Percentiles rank a stretch among this genome's conserved stretches.
Conservation (phyloP, 2,113 vertebrate species). For the Hypomesus transpacificus region DNA sequence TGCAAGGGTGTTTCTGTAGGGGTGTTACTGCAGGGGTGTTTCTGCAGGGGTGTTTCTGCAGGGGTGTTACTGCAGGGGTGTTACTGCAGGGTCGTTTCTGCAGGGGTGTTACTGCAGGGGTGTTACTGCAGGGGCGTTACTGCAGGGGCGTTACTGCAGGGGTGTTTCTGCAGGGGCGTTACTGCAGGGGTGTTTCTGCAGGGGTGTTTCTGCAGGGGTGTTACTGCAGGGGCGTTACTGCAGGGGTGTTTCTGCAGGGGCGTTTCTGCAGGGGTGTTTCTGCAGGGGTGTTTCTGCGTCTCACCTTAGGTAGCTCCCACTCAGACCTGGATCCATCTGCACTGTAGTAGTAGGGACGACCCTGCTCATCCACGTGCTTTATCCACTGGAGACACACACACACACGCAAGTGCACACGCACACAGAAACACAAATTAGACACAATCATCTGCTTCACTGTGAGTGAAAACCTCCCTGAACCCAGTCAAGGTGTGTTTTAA, state of each 20-base stretch:
- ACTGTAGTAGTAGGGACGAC: slow-evolving; percentile 90
- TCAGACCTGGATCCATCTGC: slow-evolving; percentile 90
- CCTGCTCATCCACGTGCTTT: slow-evolving; percentile 89
- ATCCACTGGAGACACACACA: slow-evolving; percentile 80
- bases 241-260: neutral
- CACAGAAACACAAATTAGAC: slow-evolving; percentile 28
- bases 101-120: too few relatives aligned
- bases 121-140: too few relatives aligned
- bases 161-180: neutral
- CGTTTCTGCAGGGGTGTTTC: neutral
- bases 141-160: neutral
- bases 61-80: too few relatives aligned
- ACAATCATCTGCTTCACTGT: neutral
- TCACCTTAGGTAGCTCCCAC: slow-evolving; percentile 94
- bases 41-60: too few relatives aligned
- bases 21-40: too few relatives aligned
- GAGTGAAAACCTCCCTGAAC: too few relatives aligned
- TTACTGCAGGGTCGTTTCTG: too few relatives aligned
- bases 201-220: neutral
- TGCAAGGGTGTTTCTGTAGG: neutral
- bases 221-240: neutral
- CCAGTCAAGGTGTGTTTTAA: too few relatives aligned
- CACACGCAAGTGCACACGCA: neutral
- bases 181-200: neutral
- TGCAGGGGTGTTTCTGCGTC: slow-evolving; percentile 4